phyloP scores from a whole-genome alignment of 2,113 vertebrate genomes.

The Hemiscyllium ocellatum region DNA sequence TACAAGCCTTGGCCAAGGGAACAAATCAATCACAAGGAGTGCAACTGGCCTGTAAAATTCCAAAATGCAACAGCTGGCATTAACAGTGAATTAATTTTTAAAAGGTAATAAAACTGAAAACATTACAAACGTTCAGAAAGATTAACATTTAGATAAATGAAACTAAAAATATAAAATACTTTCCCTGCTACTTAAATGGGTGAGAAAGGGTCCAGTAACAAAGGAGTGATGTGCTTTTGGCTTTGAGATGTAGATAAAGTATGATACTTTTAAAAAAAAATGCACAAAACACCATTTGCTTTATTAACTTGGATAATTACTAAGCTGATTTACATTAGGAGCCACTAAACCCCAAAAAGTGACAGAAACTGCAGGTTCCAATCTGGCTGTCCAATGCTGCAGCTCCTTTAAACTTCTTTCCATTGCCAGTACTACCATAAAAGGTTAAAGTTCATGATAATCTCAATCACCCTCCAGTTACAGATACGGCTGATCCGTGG shows the following conservation, averaged over 20 bases:
- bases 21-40: background rate
- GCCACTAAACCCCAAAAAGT: background rate
- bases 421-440: background rate
- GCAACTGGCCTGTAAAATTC: background rate
- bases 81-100: background rate
- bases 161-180: background rate
- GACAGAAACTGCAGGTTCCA: background rate
- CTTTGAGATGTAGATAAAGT: background rate
- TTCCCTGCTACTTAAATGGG: background rate
- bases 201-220: background rate
- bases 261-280: background rate
- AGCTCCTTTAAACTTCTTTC: background rate
- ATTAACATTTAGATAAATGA: background rate
- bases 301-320: constrained; percentile 20
- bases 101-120: background rate
- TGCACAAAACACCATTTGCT: background rate
- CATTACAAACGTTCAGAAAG: background rate
- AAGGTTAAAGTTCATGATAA: background rate
- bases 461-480: constrained; percentile 48
- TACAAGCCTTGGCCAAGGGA: background rate
- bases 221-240: background rate
- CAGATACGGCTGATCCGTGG: constrained; percentile 78
- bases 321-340: background rate
- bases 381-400: background rate
- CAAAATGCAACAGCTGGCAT: background rate